Evolutionary conservation across 2,113 vertebrate genomes (phyloP), one percentile per base, ranked within the genome.

Genomic region (Thryonomys swinderianus): DNA sequence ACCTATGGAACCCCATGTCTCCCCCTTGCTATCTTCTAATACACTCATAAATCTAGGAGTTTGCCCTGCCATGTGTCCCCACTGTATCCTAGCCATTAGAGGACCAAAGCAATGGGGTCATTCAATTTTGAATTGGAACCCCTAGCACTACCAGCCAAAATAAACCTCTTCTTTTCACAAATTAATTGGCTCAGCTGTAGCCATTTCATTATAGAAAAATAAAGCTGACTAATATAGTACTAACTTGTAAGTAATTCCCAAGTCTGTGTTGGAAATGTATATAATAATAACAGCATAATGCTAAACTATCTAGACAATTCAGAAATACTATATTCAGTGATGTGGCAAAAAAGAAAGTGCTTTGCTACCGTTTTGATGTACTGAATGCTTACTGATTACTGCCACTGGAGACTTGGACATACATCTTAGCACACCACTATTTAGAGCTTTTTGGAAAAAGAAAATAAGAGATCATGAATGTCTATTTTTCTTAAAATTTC

Each of bases 211-310:
- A 20, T 69, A 90, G 45, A 40, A 59, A 48, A 16, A 53, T 18
- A 69, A 71, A 27, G 5, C 62, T 78, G 20, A 66, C 42, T 4
- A 55, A 59, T 45, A n/a, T 48, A 80, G 62, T 85, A 45, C 23
- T n/a, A 74, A 45, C 53, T 86, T 83, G 30, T 88, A 83, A 96
- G 45, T n/a, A 32, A 37, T 67, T 90, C 57, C 69, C 18, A 80
- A 37, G 59, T 32, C 79, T 53, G 34, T 27, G 16, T 79, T 57
- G 14, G 71, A 90, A 67, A 42, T 20, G 5, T 45, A 12, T 86
- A 78, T 84, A 84, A 40, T 84, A 79, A 18, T 62, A 34, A 40
- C 12, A 69, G n/a, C 16, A 69, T 32, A 30, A 7, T 74, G 12
- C 34, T 73, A 34, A 42, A 34, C 48, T 84, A 67, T 25, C 23